A percentile compares a stretch with the other conserved stretches of the same genome.
These are phyloP conservation scores for Drosophila suzukii DNA, from an alignment of 1,140 invertebrate genomes.

Conservation along the genomic window DNA sequence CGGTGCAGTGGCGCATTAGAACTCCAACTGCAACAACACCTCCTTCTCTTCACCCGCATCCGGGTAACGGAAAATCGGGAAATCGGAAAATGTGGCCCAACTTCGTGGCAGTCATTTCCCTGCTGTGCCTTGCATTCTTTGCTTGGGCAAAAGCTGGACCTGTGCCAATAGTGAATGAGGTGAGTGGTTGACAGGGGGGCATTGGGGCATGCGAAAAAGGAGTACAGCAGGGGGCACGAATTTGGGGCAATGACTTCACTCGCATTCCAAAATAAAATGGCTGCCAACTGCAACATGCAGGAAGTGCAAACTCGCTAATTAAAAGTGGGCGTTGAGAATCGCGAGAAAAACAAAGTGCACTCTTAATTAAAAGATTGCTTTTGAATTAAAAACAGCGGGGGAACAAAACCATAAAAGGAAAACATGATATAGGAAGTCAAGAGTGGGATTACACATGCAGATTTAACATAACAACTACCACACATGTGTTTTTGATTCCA, in stretches of 20 bases:
- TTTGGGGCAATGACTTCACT: conserved; percentile 61
- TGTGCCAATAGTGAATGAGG: conserved; percentile 84
- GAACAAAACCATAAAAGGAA: conserved; percentile 5
- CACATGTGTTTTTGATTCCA: neutral
- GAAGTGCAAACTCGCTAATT: conserved; percentile 33
- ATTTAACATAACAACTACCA: conserved; percentile 3
- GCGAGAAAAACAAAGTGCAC: conserved; percentile 34
- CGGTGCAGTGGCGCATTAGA: conserved; percentile 9
- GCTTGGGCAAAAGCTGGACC: conserved; percentile 76
- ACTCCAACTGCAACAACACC: neutral
- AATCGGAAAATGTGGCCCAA: conserved; percentile 73
- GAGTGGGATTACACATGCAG: neutral
- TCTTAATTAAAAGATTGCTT: conserved; percentile 61
- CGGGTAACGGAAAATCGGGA: conserved; percentile 19
- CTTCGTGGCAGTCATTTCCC: conserved; percentile 67
- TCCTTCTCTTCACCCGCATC: neutral
- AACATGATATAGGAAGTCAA: conserved; percentile 8
- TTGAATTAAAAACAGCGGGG: conserved; percentile 37
- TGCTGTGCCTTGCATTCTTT: conserved; percentile 65
- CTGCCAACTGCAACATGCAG: conserved; percentile 19
- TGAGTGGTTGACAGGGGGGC: conserved; percentile 45
- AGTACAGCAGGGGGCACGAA: conserved; percentile 45
- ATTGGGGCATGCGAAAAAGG: conserved; percentile 15
- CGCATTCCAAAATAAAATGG: conserved; percentile 25
- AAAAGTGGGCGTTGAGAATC: conserved; percentile 33